Conservation (phyloP, 2,113 vertebrate genomes). For the Atractosteus spatula region DNA sequence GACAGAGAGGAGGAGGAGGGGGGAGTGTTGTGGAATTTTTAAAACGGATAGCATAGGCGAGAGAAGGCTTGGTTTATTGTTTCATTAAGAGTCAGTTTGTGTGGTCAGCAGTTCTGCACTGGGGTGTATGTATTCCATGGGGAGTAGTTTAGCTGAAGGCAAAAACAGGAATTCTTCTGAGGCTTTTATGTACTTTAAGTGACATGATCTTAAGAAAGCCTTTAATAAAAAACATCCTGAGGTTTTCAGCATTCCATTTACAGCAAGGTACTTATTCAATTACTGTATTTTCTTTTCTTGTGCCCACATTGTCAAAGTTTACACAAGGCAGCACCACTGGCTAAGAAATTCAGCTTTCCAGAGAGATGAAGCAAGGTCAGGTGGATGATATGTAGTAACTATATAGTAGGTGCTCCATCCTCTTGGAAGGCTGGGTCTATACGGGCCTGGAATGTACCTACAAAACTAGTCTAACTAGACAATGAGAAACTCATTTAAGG, state of each 20-base stretch:
- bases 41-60: constrained; percentile 30
- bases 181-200: constrained; percentile 72
- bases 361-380: too few species aligned
- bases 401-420: too few species aligned
- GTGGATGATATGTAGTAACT: too few species aligned
- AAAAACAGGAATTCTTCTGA: constrained; percentile 55
- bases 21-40: neutral
- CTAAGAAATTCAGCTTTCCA: too few species aligned
- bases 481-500: too few species aligned
- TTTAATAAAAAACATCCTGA: constrained; percentile 46
- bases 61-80: constrained; percentile 43
- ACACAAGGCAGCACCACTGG: constrained; percentile 42
- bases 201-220: constrained; percentile 60
- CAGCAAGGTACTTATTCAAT: constrained; percentile 64
- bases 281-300: constrained; percentile 60
- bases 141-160: constrained; percentile 58
- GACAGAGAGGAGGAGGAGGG: constrained; percentile 36
- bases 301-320: constrained; percentile 47
- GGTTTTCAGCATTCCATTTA: constrained; percentile 49
- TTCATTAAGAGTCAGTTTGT: constrained; percentile 49
- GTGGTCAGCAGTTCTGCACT: constrained; percentile 63
- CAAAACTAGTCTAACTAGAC: too few species aligned
- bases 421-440: too few species aligned
- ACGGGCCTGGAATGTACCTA: too few species aligned
- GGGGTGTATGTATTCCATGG: constrained; percentile 43